Conservation (phyloP, 53 echinoderm and acorn worm genomes). For the Antedon mediterranea region DNA sequence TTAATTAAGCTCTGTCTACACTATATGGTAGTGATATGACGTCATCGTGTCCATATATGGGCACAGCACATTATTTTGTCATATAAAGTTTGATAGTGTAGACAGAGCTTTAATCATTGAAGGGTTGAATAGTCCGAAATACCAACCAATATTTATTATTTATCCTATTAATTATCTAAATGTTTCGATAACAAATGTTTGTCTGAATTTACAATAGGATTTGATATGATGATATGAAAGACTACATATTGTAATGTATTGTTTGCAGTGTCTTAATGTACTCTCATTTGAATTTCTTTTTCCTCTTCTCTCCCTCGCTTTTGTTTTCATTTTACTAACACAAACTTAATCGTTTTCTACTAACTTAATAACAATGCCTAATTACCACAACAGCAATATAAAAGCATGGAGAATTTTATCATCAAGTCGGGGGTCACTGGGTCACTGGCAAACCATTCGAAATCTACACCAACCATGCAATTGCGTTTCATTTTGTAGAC, state of each 20-base stretch:
- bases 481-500: background rate
- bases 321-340: background rate
- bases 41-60: too few species aligned
- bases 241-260: background rate
- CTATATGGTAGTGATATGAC: too few species aligned
- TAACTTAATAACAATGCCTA: background rate
- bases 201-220: too few species aligned
- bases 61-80: too few species aligned
- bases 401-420: background rate
- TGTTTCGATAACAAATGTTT: too few species aligned
- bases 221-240: too few species aligned
- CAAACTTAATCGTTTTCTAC: background rate
- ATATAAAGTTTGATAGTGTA: too few species aligned
- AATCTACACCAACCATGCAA: background rate
- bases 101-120: too few species aligned
- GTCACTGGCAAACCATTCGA: background rate
- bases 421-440: background rate
- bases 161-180: too few species aligned
- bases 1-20: too few species aligned
- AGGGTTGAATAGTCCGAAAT: too few species aligned
- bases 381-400: background rate
- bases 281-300: background rate
- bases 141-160: too few species aligned
- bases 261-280: background rate
- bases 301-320: background rate